Conservation (phyloP, 2,888 invertebrate species). For the Stomorhina lunata region DNA sequence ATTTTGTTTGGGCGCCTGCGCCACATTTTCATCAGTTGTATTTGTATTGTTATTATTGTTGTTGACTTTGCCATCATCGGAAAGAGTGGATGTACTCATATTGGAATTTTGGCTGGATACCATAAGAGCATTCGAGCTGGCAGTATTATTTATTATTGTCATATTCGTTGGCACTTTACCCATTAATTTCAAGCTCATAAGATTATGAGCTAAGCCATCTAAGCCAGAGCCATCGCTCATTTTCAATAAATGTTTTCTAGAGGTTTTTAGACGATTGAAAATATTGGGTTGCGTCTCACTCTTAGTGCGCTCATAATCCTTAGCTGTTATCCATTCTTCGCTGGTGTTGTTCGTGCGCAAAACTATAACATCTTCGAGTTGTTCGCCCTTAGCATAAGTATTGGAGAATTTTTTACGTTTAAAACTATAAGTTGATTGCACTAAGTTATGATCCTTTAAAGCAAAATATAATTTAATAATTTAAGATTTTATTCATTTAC, state of each 20-base stretch:
- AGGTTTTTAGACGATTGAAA: constrained; percentile 61
- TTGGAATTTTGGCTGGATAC: constrained; percentile 71
- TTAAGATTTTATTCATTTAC: not conserved
- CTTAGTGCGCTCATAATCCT: constrained; percentile 74
- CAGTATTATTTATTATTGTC: constrained; percentile 78
- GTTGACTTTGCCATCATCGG: constrained; percentile 75
- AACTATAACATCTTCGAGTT: constrained; percentile 78
- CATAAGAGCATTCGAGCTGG: constrained; percentile 68
- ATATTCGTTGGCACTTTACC: constrained; percentile 77
- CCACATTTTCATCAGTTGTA: constrained; percentile 49
- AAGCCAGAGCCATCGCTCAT: not conserved
- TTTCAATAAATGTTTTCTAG: constrained; percentile 64
- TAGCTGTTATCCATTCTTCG: constrained; percentile 75
- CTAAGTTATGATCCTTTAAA: constrained; percentile 78
- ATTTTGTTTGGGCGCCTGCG: constrained; percentile 58
- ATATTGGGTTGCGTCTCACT: constrained; percentile 61
- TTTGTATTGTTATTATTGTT: constrained; percentile 63
- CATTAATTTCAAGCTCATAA: constrained; percentile 75
- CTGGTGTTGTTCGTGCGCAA: constrained; percentile 76
- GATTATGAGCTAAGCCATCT: constrained; percentile 31
- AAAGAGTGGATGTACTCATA: constrained; percentile 73
- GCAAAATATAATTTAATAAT: not conserved
- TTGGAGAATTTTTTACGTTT: constrained; percentile 77
- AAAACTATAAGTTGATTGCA: constrained; percentile 79
- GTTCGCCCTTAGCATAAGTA: constrained; percentile 75